A percentile compares a stretch with the other conserved stretches of the same genome.
Evolutionary conservation across 64 coral and sea anemone species (phyloP).

Genomic region (Orbicella faveolata): DNA sequence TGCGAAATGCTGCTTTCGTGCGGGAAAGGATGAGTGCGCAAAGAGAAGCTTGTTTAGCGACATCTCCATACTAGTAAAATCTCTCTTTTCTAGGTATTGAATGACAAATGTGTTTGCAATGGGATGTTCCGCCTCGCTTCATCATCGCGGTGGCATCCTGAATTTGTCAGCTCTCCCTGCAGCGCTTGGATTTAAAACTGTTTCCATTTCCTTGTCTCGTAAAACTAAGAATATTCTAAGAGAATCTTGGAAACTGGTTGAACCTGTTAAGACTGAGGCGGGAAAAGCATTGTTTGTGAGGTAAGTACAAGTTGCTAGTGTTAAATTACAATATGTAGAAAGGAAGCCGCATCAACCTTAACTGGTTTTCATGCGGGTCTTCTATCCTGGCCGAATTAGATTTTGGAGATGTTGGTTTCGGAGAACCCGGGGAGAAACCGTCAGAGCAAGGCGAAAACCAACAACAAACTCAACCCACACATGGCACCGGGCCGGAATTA

Average conservation of each 20-base stretch:
- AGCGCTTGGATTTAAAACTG: neutral
- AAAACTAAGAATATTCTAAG: neutral
- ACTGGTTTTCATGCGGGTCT: too few relatives aligned
- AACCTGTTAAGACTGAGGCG: constrained; percentile 46
- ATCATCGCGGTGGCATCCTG: neutral
- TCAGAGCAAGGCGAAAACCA: too few relatives aligned
- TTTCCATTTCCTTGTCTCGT: neutral
- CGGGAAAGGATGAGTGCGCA: too few relatives aligned
- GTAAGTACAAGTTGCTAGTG: neutral
- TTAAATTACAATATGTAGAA: too few relatives aligned
- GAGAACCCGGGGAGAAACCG: too few relatives aligned
- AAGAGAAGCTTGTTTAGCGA: too few relatives aligned
- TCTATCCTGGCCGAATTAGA: too few relatives aligned
- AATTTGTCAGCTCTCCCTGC: neutral
- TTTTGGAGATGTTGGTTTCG: too few relatives aligned
- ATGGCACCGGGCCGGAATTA: too few relatives aligned
- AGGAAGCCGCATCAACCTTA: too few relatives aligned
- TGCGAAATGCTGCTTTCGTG: too few relatives aligned
- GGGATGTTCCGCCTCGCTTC: constrained; percentile 8
- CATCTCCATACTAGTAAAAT: neutral
- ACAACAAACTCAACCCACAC: too few relatives aligned
- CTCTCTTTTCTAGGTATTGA: neutral
- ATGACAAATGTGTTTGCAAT: neutral
- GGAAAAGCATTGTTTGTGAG: constrained; percentile 47
- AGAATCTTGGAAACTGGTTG: constrained; percentile 50